Base-by-base conservation (phyloP, 53 echinoderm and acorn worm genomes). In the Arbacia lixula region DNA sequence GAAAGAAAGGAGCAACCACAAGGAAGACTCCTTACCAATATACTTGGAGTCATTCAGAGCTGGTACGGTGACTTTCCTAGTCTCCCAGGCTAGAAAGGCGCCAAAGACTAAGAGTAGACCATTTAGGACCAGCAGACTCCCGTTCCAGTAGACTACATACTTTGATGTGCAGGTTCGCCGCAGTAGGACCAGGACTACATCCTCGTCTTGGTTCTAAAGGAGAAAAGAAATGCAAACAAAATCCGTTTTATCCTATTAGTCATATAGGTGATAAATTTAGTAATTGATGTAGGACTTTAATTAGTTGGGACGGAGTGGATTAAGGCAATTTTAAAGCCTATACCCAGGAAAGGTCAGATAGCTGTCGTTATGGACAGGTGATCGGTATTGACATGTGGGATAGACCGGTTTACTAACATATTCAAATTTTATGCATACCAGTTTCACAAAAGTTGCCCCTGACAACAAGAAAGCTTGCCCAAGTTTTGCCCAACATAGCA, bases 31-130 rank as follows among this genome's bases (percentile, higher is more conserved):
- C 77, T 84, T 56, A 95, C 95, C 95, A 6, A 95, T 95, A 51
- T 93, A 93, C 53, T 95, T 95, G 33, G 95, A 93, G 86, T 93
- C 95, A 65, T 95, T 95, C 5, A 95, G 66, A 12, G 95, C 95
- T 22, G 93, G 93, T 0, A 95, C 95, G 1, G 95, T 95, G 53
- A 95, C 95, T 20, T 95, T 93, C 55, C 95, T 85, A 1, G 95
- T 95, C 58, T 95, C 95, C 95, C 95, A 95, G 6, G 95, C 95
- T 6, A 95, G 76, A 71, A 95, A 95, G 30, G 95, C 95, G 21
- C 95, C 95, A 53, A 95, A 95, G 17, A 95, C 57, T 9, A 95
- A 85, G 1, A 95, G 68, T 2, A 95, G 56, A 21, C 95, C 95
- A 14, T 93, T 91, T 5, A 91, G 83, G 3, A 85, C 86, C 16